These are phyloP conservation scores for Allobates femoralis DNA, from an alignment of 2,797 vertebrate species.

Conservation along the genomic window DNA sequence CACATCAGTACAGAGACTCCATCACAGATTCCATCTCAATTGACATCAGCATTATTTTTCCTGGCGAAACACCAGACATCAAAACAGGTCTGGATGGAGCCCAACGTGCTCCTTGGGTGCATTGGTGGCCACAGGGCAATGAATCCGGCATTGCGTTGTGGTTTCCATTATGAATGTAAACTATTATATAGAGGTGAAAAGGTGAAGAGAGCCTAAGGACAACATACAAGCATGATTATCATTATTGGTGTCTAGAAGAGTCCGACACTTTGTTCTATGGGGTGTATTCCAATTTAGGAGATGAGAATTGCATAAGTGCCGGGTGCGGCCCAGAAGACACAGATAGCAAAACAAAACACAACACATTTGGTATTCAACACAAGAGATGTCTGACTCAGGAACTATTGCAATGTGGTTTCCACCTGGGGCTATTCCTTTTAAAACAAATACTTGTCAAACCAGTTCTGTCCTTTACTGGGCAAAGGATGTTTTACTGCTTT, in stretches of 20 bases:
- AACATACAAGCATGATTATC: background rate
- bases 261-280: background rate
- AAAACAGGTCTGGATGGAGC: too few species aligned
- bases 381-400: conserved; percentile 4
- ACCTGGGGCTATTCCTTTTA: background rate
- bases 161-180: too few species aligned
- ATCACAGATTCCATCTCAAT: too few species aligned
- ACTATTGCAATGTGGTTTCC: background rate
- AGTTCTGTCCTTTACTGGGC: background rate
- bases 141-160: too few species aligned
- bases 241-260: background rate
- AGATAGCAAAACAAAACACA: background rate
- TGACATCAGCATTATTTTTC: too few species aligned
- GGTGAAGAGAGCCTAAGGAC: too few species aligned
- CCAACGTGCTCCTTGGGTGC: too few species aligned
- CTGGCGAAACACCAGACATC: too few species aligned
- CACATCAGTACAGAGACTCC: too few species aligned
- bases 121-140: too few species aligned
- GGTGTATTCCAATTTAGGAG: background rate
- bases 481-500: background rate
- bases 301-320: background rate
- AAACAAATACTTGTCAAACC: background rate
- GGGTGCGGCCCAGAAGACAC: background rate
- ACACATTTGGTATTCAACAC: background rate
- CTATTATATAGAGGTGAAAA: too few species aligned